phyloP scores from a whole-genome alignment of 1,140 invertebrate species.

The Drosophila elegans region DNA sequence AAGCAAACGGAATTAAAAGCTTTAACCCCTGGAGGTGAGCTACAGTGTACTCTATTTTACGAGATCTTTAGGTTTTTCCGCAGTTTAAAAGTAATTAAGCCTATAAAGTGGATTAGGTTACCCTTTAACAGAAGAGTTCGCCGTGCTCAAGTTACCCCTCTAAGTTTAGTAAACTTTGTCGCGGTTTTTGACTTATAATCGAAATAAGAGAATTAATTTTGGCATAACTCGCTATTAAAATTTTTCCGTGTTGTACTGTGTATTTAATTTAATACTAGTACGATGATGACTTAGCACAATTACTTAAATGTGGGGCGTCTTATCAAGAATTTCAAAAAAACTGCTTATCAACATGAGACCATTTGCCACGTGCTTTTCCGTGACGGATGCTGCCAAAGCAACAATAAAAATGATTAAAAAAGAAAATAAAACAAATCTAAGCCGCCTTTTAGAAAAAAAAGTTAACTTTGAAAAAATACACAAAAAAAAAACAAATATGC shows the following conservation, averaged over 20 bases:
- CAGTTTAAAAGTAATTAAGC: background rate
- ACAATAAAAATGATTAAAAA: background rate
- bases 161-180: background rate
- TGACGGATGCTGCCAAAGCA: conserved; percentile 11
- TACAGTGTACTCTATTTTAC: conserved; percentile 1
- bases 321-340: conserved; percentile 13
- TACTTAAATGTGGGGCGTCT: conserved; percentile 15
- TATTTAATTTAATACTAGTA: background rate
- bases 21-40: conserved; percentile 18
- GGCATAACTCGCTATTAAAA: background rate
- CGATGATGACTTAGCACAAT: conserved; percentile 4
- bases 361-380: conserved; percentile 23
- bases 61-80: background rate
- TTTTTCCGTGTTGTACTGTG: background rate
- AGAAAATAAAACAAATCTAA: background rate
- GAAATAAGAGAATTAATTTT: too few relatives aligned
- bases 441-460: too few relatives aligned
- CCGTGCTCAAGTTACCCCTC: background rate
- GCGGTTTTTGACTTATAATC: too few relatives aligned
- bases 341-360: conserved; percentile 4
- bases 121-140: background rate
- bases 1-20: background rate
- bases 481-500: too few relatives aligned
- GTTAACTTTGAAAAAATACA: too few relatives aligned
- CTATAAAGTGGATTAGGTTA: background rate